Evolutionary conservation across 2,113 vertebrate genomes (phyloP).

Genomic region (Tragelaphus strepsiceros): DNA sequence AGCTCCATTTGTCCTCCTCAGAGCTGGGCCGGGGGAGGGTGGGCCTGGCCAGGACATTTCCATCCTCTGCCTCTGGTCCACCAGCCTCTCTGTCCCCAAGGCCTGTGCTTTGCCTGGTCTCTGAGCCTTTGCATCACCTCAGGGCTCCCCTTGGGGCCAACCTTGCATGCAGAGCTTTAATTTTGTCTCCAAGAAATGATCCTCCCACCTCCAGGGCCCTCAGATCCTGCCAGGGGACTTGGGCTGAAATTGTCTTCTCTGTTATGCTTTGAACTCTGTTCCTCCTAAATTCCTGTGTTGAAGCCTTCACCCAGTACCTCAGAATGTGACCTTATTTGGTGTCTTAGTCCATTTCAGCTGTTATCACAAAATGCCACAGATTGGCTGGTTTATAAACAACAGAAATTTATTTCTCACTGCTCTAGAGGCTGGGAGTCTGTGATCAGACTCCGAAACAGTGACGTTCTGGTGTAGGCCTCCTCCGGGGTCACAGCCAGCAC

Average conservation of each 20-base stretch:
- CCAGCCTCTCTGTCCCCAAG: background rate
- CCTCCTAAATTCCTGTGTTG: background rate
- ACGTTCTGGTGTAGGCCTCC: background rate
- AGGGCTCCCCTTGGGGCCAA: background rate
- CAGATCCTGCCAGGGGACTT: background rate
- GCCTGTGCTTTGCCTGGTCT: background rate
- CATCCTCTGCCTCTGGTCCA: background rate
- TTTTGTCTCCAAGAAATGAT: background rate
- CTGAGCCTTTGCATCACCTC: background rate
- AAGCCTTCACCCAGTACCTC: background rate
- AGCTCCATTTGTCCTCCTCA: rapidly evolving
- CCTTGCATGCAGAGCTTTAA: background rate
- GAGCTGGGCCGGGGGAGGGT: background rate
- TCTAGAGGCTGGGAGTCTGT: background rate
- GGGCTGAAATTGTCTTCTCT: background rate
- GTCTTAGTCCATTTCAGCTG: background rate
- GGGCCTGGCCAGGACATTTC: background rate
- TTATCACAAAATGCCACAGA: background rate
- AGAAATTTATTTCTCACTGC: background rate
- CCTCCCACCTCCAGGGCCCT: background rate
- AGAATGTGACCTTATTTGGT: background rate
- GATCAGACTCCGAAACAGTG: background rate
- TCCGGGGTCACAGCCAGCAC: background rate
- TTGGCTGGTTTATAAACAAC: background rate
- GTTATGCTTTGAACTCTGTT: background rate